Conservation (phyloP, 1,140 invertebrate genomes). For the Hyles euphorbiae region DNA sequence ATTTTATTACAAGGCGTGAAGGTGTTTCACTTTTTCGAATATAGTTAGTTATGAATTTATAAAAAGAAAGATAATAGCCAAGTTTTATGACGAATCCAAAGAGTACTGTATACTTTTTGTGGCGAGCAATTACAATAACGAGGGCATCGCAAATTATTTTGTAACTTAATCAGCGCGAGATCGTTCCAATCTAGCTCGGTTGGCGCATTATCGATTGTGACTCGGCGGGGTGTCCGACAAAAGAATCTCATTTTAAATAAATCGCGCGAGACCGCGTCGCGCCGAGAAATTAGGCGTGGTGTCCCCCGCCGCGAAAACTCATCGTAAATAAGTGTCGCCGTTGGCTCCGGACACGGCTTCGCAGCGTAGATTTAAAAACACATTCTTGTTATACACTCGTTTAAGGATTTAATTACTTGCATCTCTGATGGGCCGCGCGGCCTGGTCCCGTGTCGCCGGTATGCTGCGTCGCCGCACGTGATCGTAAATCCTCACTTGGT, state of each 20-base stretch:
- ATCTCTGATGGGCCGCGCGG: constrained; percentile 41
- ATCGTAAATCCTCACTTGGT: constrained; percentile 61
- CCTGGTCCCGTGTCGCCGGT: constrained; percentile 19
- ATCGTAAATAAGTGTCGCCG: constrained; percentile 66
- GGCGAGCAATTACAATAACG: constrained; percentile 33
- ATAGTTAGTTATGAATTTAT: too few species aligned
- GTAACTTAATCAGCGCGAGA: constrained; percentile 52
- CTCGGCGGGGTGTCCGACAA: constrained; percentile 60
- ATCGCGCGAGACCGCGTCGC: constrained; percentile 65
- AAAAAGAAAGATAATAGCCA: too few species aligned
- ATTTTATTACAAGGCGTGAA: too few species aligned
- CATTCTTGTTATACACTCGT: constrained; percentile 66
- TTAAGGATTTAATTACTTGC: constrained; percentile 69
- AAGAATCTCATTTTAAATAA: constrained; percentile 68
- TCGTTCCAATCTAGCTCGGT: constrained; percentile 50
- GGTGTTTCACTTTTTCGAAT: too few species aligned
- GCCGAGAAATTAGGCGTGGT: constrained; percentile 67
- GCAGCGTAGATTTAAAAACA: constrained; percentile 45
- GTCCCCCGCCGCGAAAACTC: constrained; percentile 66
- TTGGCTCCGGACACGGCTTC: constrained; percentile 29
- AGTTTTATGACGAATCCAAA: too few species aligned
- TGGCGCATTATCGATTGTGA: constrained; percentile 56
- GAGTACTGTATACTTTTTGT: constrained; percentile 15
- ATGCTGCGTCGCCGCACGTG: constrained; percentile 33
- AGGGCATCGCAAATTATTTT: constrained; percentile 41